Base-by-base conservation (phyloP, 2,888 invertebrate genomes). In the Baccha elongata region DNA sequence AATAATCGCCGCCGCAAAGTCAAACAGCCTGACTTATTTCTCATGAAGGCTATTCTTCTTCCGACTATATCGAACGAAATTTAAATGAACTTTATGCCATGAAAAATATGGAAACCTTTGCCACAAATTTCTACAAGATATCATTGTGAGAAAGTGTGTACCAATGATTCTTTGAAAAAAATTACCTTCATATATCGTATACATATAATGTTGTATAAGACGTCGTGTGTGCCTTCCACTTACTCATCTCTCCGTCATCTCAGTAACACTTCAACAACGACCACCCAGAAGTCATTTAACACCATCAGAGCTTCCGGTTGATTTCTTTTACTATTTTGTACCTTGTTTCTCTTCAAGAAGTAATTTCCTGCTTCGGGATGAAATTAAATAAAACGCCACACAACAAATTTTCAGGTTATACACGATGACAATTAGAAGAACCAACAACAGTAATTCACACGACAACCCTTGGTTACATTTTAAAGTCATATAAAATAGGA, bases 361-460 rank as follows among this genome's bases (percentile, higher is more conserved):
- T 32, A 75, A 81, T 81, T 81, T 81, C 69, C 75, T 60, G 42
- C 8, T 44, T 5, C 17, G 29, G 42, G 1, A 1, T 17, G 23
- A 35, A 40, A 40, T 53, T 10, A 40, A 60, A 23, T 19, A 15
- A 40, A 68, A 67, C 75, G 48, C 69, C 55, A 26, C 64, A 60
- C 19, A 69, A 62, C 46, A 67, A 75, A 44, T 58, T 71, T 65
- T 58, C 76, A 71, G 53, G 52, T 60, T 75, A 52, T 46, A 21
- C 37, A 65, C 60, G 60, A 60, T 62, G 76, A 76, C 81, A 83
- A 83, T 83, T 76, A 83, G 62, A 32, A 8, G 29, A 48, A 60
- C 67, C 67, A 72, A 78, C 64, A 78, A 23, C 48, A 72, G 78
- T 78, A 68, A 72, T 72, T 83, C 71, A 69, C 81, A 76, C 53